Base-by-base conservation (phyloP, 1,140 invertebrate species). In the Stegodyphus dumicola region DNA sequence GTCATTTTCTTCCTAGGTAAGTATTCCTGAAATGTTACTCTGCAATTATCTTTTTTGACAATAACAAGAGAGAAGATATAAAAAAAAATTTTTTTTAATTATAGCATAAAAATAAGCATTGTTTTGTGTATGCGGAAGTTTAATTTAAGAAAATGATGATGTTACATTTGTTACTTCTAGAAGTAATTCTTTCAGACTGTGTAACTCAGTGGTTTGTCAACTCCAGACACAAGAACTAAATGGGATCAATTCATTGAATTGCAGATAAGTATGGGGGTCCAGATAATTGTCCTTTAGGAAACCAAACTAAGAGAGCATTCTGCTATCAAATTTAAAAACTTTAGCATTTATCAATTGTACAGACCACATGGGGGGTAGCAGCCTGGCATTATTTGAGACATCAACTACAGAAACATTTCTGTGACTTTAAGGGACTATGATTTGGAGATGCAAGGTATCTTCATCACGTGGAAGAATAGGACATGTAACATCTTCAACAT, bases 241-340 rank as follows among this genome's bases (percentile, higher is more conserved):
- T 53, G 51, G 5, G 78, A 81, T 49, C 54, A 81, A 81, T 15
- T 74, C 0, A 33, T 81, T 15, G 70, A 60, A 51, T 64, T 0
- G 78, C 69, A 54, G 33, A 81, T 7, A 74, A 17, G 3, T 18
- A 73, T 73, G 17, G 65, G 65, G 6, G 53, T 73, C 48, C 78
- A 81, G 52, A 51, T 81, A n/a, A 81, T 81, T 73, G 66, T 69
- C 11, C 49, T 81, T 7, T 64, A 81, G 51, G 78, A 81, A 81
- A 81, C 78, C 6, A 81, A 81, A 33, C 15, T 73, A 56, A 79
- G 64, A 53, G 65, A 17, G 66, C 54, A 73, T 51, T 17, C 65
- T 6, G 17, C 2, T 67, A 67, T 54, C 18, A 52, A 78, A 78
- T 67, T 49, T n/a, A 79, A 79, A 70, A n/a, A 53, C 7, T 69